A percentile compares a stretch with the other conserved stretches of the same genome.
phyloP scores from a whole-genome alignment of 2,113 vertebrate species.

The Dasyurus viverrinus region DNA sequence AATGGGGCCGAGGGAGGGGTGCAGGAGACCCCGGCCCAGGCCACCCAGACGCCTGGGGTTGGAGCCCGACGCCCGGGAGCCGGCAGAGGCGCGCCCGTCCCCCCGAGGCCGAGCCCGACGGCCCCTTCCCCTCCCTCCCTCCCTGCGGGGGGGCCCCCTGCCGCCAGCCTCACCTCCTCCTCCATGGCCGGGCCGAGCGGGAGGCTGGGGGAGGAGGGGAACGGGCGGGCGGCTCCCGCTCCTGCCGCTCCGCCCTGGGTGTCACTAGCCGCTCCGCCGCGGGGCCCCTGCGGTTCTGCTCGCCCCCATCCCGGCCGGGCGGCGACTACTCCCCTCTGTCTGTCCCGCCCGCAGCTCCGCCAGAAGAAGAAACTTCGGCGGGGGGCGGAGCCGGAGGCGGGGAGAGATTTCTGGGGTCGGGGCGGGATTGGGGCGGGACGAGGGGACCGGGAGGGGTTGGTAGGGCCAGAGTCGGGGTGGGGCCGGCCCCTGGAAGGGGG shows the following conservation, averaged over 20 bases:
- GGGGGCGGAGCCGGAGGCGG: slow-evolving; percentile 69
- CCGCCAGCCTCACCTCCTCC: neutral
- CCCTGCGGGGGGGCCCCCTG: slow-evolving; percentile 12
- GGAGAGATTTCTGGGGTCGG: slow-evolving; percentile 59
- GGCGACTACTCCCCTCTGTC: slow-evolving; percentile 63
- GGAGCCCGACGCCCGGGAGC: neutral
- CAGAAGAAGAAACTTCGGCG: slow-evolving; percentile 75
- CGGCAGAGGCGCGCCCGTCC: slow-evolving; percentile 19
- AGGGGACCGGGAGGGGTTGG: neutral
- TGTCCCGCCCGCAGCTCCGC: slow-evolving; percentile 59
- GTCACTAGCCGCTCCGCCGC: slow-evolving; percentile 73
- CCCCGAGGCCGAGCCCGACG: slow-evolving; percentile 21
- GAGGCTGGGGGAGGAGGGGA: no score
- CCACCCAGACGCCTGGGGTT: neutral
- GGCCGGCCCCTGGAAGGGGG: neutral
- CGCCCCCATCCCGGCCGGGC: slow-evolving; percentile 49
- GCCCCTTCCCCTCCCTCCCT: slow-evolving; percentile 23
- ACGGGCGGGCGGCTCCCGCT: neutral
- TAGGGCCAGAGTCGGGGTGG: neutral
- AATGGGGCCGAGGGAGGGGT: neutral
- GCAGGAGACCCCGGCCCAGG: neutral
- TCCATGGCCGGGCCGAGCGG: neutral
- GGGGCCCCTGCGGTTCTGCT: slow-evolving; percentile 28
- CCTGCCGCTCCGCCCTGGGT: neutral
- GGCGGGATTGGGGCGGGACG: neutral